Evolutionary conservation across 2,888 invertebrate genomes (phyloP), one percentile per base, ranked within the genome.

Genomic region (Colostygia pectinataria): DNA sequence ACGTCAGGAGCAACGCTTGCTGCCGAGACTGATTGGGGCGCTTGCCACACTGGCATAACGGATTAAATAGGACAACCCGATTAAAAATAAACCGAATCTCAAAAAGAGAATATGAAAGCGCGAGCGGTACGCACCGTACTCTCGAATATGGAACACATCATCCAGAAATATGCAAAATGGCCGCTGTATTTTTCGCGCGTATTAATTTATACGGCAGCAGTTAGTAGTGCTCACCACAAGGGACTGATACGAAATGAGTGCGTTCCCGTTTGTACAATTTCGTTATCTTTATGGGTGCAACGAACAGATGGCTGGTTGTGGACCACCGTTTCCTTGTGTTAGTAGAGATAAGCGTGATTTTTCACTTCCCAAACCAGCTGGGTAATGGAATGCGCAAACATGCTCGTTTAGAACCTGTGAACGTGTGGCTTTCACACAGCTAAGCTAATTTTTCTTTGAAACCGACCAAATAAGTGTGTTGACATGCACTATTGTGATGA

Each of bases 1-100:
- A 81, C 88, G 79, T 84, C 75, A 75, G 72, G 76, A 80, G 79
- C 77, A 77, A 81, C 79, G 77, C 71, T 74, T 78, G 75, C 77
- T 69, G 76, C 75, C 74, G 72, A 86, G 83, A 90, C 89, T 89
- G 89, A 86, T 85, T 79, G 81, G 73, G 73, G 77, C 81, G 77
- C 76, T 70, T 68, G 78, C 80, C 71, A 67, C 74, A 70, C 81
- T 75, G 74, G 79, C 76, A 79, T 77, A 87, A 86, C 88, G 84
- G 84, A 89, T 89, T 89, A 90, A 88, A 89, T 90, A 88, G 89
- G 89, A 87, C 89, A 89, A 79, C 85, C 73, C 77, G 90, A 88
- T 88, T 78, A 82, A 85, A 90, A 90, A 90, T 90, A 90, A 89
- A 89, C 88, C 82, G 76, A 83, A 86, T 82, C 80, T 81, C 78